Percentiles rank a stretch among this genome's conserved stretches.
Conservation (phyloP, 2,113 vertebrate genomes). For the Mirza zaza region DNA sequence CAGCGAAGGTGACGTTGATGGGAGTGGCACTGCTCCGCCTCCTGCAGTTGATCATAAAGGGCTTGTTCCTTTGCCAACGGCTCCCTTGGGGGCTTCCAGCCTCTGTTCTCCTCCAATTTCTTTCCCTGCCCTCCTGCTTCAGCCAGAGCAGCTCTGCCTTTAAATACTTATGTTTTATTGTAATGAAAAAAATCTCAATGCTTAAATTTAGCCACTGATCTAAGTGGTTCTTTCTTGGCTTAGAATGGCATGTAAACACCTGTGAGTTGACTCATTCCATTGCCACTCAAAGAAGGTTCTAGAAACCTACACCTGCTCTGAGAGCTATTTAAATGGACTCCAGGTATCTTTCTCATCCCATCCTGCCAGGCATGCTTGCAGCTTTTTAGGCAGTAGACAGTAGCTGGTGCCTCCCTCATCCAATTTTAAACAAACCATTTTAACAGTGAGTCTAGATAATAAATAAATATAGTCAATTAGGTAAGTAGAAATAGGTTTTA, state of each 20-base stretch:
- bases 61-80: background rate
- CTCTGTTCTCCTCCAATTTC: too few species aligned
- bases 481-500: background rate
- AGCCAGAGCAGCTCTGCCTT: background rate
- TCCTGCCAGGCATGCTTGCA: background rate
- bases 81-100: fast-evolving
- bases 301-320: background rate
- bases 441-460: background rate
- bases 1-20: fast-evolving
- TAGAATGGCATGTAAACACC: background rate
- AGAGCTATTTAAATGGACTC: background rate
- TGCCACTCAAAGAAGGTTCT: background rate
- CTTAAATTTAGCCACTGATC: background rate
- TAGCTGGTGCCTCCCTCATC: background rate
- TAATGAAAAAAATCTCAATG: background rate
- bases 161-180: background rate
- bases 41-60: fast-evolving
- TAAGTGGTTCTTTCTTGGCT: background rate
- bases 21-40: background rate
- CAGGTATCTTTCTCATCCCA: background rate
- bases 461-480: background rate
- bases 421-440: background rate
- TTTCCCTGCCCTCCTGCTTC: background rate
- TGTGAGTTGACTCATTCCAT: background rate
- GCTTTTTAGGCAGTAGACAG: background rate